Base-by-base conservation (phyloP, 1,140 invertebrate genomes). In the Temnothorax curvispinosus region DNA sequence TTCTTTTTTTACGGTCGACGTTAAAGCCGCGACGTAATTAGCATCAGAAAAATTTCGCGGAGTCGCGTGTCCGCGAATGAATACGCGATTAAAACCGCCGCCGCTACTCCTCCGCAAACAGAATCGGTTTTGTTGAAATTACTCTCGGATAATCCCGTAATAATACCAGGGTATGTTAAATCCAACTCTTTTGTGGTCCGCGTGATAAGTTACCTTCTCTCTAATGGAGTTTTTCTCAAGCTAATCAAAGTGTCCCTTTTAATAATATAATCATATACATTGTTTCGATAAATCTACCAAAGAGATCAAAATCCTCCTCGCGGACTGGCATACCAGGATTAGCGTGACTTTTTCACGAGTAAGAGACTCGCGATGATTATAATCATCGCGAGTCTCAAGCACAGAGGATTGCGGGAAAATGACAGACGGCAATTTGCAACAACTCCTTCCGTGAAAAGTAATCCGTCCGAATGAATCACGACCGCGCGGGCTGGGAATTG, bases 51-150 rank as follows among this genome's bases (percentile, higher is more conserved):
- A 81, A 81, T 81, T 81, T 72, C 50, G 13, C 77, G 64, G 35
- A 64, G 75, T 76, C 56, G 56, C 41, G 41, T 44, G 41, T 13
- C 38, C 78, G 78, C 67, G 65, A 81, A 81, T 81, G 67, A 81
- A 81, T 67, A 80, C n/a, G 44, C 76, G 76, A 80, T 72, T 81
- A 71, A 81, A 81, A 35, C 77, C 27, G 38, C 56, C 56, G 38
- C 21, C 27, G 18, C 41, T 27, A 9, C 15, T 50, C 8, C 5
- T 50, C 27, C 41, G 27, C 58, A 78, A 78, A 47, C 41, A 54
- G 41, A 58, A 81, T 72, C 52, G 78, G 78, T 81, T 81, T 81
- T 81, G 78, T 81, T 56, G 65, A 81, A 81, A 81, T 81, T 81
- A 81, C 78, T 72, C 50, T 1, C 78, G 78, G 50, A 41, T 81